phyloP scores from a whole-genome alignment of 2,888 invertebrate genomes.

The Epicampocera succincta region DNA sequence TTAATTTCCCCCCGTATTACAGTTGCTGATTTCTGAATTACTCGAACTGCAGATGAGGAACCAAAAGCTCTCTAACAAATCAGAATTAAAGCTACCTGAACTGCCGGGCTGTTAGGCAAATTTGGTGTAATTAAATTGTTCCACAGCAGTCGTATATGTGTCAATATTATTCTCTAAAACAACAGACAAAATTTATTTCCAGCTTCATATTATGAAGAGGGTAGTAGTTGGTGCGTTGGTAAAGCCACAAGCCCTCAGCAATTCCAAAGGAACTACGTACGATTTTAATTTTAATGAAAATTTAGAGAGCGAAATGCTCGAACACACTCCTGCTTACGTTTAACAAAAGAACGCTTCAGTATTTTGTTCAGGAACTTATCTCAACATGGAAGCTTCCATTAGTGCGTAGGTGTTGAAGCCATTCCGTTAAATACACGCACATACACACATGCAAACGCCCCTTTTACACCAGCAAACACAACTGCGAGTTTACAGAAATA shows the following conservation, averaged over 20 bases:
- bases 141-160: not conserved
- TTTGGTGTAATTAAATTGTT: not conserved
- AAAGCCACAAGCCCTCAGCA: not conserved
- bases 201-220: constrained; percentile 7
- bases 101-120: not conserved
- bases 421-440: constrained; percentile 2
- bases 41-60: too few species aligned
- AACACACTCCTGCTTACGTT: not conserved
- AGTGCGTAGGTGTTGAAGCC: not conserved
- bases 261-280: not conserved
- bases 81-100: not conserved
- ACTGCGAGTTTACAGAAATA: not conserved
- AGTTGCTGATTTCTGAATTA: too few species aligned
- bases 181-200: constrained; percentile 15
- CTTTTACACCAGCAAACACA: constrained; percentile 1
- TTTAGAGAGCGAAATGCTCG: not conserved
- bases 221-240: not conserved
- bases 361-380: constrained; percentile 21
- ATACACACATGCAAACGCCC: not conserved
- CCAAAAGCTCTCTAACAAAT: too few species aligned
- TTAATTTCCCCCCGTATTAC: too few species aligned
- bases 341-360: not conserved
- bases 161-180: constrained; percentile 48
- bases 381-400: not conserved
- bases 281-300: constrained; percentile 2